Percentiles rank a stretch among this genome's conserved stretches.
These are phyloP conservation scores for Momotus momota DNA, from an alignment of 2,797 vertebrate genomes.

Conservation along the genomic window DNA sequence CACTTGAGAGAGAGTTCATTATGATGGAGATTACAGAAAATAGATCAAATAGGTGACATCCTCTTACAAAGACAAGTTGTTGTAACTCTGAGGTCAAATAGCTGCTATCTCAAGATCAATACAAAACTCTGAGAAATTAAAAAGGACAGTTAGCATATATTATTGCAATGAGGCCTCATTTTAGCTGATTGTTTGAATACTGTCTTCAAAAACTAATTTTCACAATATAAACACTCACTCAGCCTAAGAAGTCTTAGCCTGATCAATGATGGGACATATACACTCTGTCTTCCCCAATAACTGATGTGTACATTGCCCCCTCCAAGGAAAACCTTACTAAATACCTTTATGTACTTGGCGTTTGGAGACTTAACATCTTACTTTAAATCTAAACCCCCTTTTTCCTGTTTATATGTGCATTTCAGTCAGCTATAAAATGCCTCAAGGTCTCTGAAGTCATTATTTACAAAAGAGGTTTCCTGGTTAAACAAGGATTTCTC, in stretches of 20 bases:
- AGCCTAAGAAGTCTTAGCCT: neutral
- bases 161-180: neutral
- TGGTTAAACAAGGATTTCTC: conserved; percentile 47
- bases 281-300: neutral
- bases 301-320: neutral
- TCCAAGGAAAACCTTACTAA: neutral
- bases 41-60: neutral
- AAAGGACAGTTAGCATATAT: neutral
- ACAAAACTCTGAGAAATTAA: neutral
- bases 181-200: neutral
- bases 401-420: neutral
- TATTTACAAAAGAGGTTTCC: conserved; percentile 41
- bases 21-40: neutral
- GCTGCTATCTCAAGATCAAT: neutral
- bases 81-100: neutral
- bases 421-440: neutral
- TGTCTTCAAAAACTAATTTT: neutral
- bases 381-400: neutral
- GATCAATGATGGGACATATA: neutral
- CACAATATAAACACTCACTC: neutral
- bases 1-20: neutral
- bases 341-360: neutral
- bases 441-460: conserved; percentile 23
- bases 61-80: neutral
- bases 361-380: neutral